Percentiles rank a stretch among this genome's conserved stretches.
phyloP scores from a whole-genome alignment of 2,113 vertebrate species.

The Colius striatus region DNA sequence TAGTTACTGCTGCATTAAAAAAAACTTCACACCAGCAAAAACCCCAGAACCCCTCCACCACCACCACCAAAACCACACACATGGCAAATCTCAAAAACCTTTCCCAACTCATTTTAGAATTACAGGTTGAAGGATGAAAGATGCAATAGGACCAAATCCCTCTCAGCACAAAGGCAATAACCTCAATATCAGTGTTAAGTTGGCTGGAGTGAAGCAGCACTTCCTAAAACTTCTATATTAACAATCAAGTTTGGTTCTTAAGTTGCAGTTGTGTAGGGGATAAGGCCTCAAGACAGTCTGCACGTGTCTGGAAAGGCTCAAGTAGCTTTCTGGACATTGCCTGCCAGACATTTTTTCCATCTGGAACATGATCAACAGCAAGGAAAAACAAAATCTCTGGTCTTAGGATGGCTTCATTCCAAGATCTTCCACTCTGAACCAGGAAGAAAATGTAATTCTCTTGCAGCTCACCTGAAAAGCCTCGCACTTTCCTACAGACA shows the following conservation, averaged over 20 bases:
- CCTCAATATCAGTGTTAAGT: slow-evolving; percentile 84
- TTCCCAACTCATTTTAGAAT: too few relatives aligned
- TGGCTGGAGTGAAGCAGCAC: slow-evolving; percentile 75
- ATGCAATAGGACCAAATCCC: neutral
- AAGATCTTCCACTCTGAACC: neutral
- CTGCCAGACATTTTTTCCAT: neutral
- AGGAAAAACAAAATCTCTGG: neutral
- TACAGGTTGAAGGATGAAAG: neutral
- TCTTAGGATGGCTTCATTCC: neutral
- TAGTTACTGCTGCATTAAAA: neutral
- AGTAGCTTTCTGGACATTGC: neutral
- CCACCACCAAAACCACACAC: too few relatives aligned
- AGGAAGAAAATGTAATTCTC: neutral
- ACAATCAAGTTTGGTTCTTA: slow-evolving; percentile 81
- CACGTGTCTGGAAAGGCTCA: neutral
- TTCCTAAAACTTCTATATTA: slow-evolving; percentile 70
- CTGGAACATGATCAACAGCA: neutral
- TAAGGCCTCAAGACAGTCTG: neutral
- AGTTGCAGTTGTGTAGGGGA: slow-evolving; percentile 4
- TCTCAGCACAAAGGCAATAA: slow-evolving; percentile 66
- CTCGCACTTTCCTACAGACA: neutral
- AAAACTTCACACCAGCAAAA: too few relatives aligned
- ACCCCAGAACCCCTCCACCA: neutral
- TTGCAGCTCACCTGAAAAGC: neutral
- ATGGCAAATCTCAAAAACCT: neutral